Conservation (phyloP, 1,140 invertebrate species). For the Atta cephalotes region DNA sequence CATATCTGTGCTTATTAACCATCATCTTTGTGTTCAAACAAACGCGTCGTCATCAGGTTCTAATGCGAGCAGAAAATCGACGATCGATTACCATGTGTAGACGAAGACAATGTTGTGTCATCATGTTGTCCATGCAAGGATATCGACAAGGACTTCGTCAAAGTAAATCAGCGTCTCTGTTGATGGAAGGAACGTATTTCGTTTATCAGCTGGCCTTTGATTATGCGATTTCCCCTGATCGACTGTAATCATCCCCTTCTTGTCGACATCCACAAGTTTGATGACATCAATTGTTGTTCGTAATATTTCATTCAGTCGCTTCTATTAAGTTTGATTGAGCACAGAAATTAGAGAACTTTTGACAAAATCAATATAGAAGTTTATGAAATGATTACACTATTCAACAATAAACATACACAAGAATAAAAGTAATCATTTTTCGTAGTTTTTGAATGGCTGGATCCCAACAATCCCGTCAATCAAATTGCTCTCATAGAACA, state of each 20-base stretch:
- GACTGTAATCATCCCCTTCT: conserved; percentile 45
- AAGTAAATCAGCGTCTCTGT: conserved; percentile 44
- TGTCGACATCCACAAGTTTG: conserved; percentile 11
- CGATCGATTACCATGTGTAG: conserved; percentile 1
- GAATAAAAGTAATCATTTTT: no score
- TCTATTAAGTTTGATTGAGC: not conserved
- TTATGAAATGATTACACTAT: not conserved
- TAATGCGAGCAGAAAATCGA: not conserved
- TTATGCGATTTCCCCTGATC: conserved; percentile 50
- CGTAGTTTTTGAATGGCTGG: no score
- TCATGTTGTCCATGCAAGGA: conserved; percentile 49
- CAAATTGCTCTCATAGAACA: no score
- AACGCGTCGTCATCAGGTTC: not conserved
- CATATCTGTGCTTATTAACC: conserved; percentile 20
- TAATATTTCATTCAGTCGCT: conserved; percentile 19
- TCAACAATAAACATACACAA: no score
- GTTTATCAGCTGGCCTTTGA: conserved; percentile 43
- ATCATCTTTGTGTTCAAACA: conserved; percentile 20
- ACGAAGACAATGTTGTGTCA: conserved; percentile 29
- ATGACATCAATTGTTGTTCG: conserved; percentile 3
- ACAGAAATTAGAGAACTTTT: not conserved
- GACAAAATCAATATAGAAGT: not conserved
- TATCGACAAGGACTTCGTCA: conserved; percentile 43
- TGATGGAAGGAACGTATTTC: conserved; percentile 50
- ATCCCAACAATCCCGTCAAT: no score